Base-by-base conservation (phyloP, 92 coral and sea anemone genomes). In the Epizoanthus ramosus region DNA sequence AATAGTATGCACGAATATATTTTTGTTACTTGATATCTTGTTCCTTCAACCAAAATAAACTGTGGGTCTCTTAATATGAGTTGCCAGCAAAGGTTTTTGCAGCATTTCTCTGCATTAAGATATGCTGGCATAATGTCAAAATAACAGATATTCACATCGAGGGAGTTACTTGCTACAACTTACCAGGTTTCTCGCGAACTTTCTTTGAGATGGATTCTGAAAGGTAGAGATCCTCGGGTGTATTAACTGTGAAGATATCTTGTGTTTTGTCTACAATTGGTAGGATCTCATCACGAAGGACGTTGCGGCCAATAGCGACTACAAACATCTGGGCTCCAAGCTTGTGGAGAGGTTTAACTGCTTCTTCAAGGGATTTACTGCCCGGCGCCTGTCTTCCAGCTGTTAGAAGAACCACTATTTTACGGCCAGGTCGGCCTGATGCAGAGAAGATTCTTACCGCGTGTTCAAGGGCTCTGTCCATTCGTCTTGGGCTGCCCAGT, bases 381-480 rank as follows among this genome's bases (percentile, higher is more conserved):
- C 63, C 82, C 13, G 63, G 58, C 6, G 68, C 57, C 19, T 22
- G 47, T 0, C 35, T 47, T 12, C 86, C 89, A 73, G 83, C 89
- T 7, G 89, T 80, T 21, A 86, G 59, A 39, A 86, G 59, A 45
- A 86, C 89, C 56, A 86, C 59, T 23, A 86, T 74, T 64, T 81
- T 86, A 8, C 79, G 79, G 33, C 79, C 79, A 50, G 28, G 21
- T 53, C 79, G 79, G 2, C 79, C 79, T 50, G 35, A 15, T 74
- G 79, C 17, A 1, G 65, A 24, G 57, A 23, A 74, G 61, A 74
- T 19, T 41, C 65, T 74, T 6, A 28, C 5, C 25, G 79, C 79
- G 65, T 74, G 57, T 25, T 74, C 65, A 22, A 74, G 79, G 31
- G 79, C 79, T 4, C 31, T 74, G 24, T 74, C 79, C 56, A 74